phyloP scores from a whole-genome alignment of 2,888 invertebrate species.

The Caenorhabditis afra region DNA sequence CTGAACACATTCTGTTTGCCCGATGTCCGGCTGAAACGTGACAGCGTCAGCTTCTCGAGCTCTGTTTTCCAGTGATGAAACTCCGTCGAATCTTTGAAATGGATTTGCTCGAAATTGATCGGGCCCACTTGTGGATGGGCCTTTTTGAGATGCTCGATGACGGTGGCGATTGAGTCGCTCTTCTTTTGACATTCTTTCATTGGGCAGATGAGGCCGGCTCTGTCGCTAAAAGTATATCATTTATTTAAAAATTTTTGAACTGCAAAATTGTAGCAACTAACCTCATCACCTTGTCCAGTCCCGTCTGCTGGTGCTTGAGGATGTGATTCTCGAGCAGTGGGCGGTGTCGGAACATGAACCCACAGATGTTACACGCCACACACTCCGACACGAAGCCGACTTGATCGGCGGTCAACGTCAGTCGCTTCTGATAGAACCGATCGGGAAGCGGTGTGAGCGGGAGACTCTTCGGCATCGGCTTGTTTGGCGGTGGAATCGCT shows the following conservation, averaged over 20 bases:
- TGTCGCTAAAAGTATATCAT: neutral
- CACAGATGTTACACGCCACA: constrained; percentile 5
- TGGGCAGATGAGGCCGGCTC: constrained; percentile 18
- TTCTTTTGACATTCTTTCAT: constrained; percentile 32
- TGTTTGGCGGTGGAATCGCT: too few relatives aligned
- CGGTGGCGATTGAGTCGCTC: constrained; percentile 52
- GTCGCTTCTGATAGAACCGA: constrained; percentile 16
- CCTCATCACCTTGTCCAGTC: neutral
- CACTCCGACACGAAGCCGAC: constrained; percentile 35
- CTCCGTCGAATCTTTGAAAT: constrained; percentile 44
- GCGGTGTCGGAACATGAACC: constrained; percentile 13
- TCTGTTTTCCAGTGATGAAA: constrained; percentile 56
- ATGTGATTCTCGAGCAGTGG: constrained; percentile 6
- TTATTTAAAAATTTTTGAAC: neutral
- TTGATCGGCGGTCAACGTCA: constrained; percentile 9
- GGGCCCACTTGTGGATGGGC: constrained; percentile 6
- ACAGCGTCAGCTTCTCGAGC: constrained; percentile 58
- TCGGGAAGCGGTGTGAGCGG: constrained; percentile 39
- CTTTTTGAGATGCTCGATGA: constrained; percentile 53
- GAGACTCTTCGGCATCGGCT: neutral
- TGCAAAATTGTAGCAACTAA: too few relatives aligned
- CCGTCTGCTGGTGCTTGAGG: constrained; percentile 12
- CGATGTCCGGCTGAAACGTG: constrained; percentile 48
- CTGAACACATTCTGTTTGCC: constrained; percentile 50
- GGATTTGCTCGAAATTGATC: constrained; percentile 51